Percentiles rank a stretch among this genome's conserved stretches.
Conservation (phyloP, 2,888 invertebrate genomes). For the Pelosia muscerda region DNA sequence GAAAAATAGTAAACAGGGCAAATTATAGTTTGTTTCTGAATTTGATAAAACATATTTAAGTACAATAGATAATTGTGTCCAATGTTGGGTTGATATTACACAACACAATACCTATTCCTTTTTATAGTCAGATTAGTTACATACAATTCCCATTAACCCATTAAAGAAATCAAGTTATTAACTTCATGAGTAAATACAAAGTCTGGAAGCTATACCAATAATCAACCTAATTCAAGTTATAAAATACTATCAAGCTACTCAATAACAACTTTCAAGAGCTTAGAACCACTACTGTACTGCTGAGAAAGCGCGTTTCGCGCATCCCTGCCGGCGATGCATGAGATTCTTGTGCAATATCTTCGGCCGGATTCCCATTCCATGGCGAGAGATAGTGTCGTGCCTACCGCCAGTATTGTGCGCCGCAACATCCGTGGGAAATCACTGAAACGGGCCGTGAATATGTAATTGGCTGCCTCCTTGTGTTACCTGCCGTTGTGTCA, state of each 20-base stretch:
- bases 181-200: neutral
- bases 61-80: too few species aligned
- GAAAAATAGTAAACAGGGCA: too few species aligned
- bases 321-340: constrained; percentile 42
- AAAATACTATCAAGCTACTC: neutral
- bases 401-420: constrained; percentile 49
- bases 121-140: neutral
- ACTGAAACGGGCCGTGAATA: constrained; percentile 58
- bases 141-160: neutral
- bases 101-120: too few species aligned
- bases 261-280: constrained; percentile 28
- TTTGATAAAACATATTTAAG: too few species aligned
- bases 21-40: too few species aligned
- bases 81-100: too few species aligned
- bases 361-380: constrained; percentile 53
- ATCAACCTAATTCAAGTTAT: neutral
- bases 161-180: neutral
- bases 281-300: constrained; percentile 28
- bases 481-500: constrained; percentile 41
- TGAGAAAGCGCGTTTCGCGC: constrained; percentile 43
- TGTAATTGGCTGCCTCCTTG: constrained; percentile 53
- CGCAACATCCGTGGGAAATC: constrained; percentile 71
- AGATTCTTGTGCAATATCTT: constrained; percentile 52
- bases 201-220: too few species aligned
- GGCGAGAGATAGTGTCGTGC: constrained; percentile 48